These are phyloP conservation scores for Trialeurodes vaporariorum DNA, from an alignment of 1,140 invertebrate genomes.

Conservation along the genomic window DNA sequence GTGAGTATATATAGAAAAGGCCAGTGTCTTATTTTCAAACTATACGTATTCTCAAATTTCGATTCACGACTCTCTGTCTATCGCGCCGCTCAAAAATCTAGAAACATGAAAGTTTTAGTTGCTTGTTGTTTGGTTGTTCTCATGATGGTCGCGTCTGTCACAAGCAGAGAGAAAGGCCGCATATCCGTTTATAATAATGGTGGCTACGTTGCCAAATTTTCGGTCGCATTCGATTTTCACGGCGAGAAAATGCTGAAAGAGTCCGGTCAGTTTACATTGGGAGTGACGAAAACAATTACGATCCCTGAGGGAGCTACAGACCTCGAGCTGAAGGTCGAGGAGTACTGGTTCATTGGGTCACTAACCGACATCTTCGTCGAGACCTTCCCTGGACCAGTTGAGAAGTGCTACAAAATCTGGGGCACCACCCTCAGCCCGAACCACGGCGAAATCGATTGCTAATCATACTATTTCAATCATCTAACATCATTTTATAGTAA, in stretches of 20 bases:
- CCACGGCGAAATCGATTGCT: neutral
- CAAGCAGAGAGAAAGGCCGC: too few species aligned
- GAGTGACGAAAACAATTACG: constrained; percentile 2
- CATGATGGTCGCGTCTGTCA: too few species aligned
- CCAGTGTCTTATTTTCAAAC: too few species aligned
- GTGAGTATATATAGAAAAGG: too few species aligned
- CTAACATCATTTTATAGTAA: too few species aligned
- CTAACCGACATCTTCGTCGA: neutral
- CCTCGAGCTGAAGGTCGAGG: constrained; percentile 1
- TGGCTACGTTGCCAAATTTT: constrained; percentile 5
- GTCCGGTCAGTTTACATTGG: constrained; percentile 7
- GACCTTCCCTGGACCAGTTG: neutral
- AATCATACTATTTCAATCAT: too few species aligned
- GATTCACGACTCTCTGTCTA: too few species aligned
- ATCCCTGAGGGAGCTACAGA: constrained; percentile 4
- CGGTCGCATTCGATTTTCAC: neutral
- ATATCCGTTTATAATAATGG: neutral
- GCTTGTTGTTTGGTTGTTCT: too few species aligned
- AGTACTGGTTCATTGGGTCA: constrained; percentile 1
- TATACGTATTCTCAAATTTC: too few species aligned
- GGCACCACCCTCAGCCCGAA: constrained; percentile 6
- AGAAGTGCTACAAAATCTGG: constrained; percentile 11
- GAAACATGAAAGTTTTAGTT: too few species aligned
- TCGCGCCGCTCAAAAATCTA: too few species aligned
- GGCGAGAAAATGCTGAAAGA: neutral